Percentiles rank a stretch among this genome's conserved stretches.
Evolutionary conservation across 2,113 vertebrate species (phyloP).

Genomic region (Haplotaxodon microlepis): DNA sequence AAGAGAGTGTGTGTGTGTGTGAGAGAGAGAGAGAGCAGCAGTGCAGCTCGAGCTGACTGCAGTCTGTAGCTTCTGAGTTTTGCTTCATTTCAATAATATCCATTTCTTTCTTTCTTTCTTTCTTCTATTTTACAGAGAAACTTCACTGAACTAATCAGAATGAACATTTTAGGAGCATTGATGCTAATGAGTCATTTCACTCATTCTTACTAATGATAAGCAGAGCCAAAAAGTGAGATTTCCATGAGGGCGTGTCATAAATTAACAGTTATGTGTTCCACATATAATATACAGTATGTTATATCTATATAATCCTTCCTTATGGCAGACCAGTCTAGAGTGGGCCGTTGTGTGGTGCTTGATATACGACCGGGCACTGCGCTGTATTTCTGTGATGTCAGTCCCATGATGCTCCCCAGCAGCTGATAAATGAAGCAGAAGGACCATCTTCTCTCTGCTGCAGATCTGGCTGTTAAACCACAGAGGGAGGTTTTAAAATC

Average conservation of each 20-base stretch:
- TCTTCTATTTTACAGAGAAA: neutral
- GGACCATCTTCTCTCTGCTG: neutral
- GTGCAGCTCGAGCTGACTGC: neutral
- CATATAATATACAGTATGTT: neutral
- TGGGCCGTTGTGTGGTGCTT: neutral
- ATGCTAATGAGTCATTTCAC: neutral
- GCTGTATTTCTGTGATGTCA: neutral
- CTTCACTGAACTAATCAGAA: neutral
- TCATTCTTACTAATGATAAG: neutral
- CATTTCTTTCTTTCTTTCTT: neutral
- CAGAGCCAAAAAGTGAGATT: neutral
- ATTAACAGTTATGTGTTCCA: neutral
- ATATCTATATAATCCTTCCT: neutral
- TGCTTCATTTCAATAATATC: neutral
- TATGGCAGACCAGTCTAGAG: neutral
- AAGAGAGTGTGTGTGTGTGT: accelerated
- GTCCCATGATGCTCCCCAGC: neutral
- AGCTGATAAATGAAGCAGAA: neutral
- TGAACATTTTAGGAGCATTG: neutral
- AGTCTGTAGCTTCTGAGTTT: accelerated
- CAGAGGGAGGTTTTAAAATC: neutral
- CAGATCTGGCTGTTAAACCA: neutral
- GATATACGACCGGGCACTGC: neutral
- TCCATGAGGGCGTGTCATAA: neutral
- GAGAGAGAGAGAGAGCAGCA: accelerated